Conservation (phyloP, 2,888 invertebrate species). For the Phytoseiulus persimilis region DNA sequence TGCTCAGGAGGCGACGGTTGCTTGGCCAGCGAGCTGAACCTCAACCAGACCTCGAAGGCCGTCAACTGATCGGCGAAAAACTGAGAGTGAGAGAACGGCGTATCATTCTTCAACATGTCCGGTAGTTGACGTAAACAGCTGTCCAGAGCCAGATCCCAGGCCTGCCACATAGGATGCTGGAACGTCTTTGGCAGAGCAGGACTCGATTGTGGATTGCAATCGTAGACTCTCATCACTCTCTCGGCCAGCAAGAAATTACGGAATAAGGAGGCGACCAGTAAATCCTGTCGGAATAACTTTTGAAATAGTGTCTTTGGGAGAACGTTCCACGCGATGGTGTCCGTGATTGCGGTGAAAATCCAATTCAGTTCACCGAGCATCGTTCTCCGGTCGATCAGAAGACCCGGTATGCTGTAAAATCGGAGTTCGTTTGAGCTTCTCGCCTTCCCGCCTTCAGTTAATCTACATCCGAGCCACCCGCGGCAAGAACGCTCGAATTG, state of each 20-base stretch:
- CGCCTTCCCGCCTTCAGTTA: constrained; percentile 36
- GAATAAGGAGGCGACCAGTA: constrained; percentile 94
- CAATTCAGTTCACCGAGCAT: constrained; percentile 98
- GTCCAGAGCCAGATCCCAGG: constrained; percentile 96
- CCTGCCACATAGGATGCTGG: constrained; percentile 62
- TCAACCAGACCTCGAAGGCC: constrained; percentile 91
- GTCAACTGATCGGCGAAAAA: constrained; percentile 97
- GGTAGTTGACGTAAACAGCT: constrained; percentile 83
- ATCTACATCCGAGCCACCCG: too few relatives aligned
- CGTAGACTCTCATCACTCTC: constrained; percentile 86
- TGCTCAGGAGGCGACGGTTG: constrained; percentile 73
- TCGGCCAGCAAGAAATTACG: constrained; percentile 94
- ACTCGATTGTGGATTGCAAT: constrained; percentile 88
- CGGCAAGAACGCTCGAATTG: too few relatives aligned
- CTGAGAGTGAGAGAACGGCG: constrained; percentile 60
- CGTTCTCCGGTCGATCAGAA: constrained; percentile 82
- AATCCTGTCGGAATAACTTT: constrained; percentile 88
- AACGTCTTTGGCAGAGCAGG: constrained; percentile 85
- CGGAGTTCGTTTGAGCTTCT: not conserved
- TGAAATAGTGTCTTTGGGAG: constrained; percentile 90
- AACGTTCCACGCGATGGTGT: constrained; percentile 98
- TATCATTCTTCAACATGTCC: constrained; percentile 47
- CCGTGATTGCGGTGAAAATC: constrained; percentile 99
- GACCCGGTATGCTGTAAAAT: constrained; percentile 74
- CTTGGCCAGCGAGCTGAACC: constrained; percentile 66